Conservation (phyloP, 2,888 invertebrate genomes). For the Apamea monoglypha region DNA sequence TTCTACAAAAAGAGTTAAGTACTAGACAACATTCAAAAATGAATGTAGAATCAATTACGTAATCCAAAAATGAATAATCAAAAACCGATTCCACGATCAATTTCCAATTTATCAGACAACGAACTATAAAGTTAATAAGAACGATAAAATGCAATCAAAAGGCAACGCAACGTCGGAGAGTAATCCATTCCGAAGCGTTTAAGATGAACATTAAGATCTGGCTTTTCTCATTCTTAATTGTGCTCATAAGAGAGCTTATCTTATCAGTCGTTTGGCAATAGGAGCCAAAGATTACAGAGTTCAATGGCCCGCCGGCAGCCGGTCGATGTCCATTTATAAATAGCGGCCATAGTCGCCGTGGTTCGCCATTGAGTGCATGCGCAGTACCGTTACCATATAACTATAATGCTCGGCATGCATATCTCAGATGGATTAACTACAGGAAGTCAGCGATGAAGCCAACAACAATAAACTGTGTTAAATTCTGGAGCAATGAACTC, state of each 20-base stretch:
- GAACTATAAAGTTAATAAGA: constrained; percentile 35
- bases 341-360: constrained; percentile 72
- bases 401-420: constrained; percentile 47
- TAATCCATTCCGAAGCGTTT: constrained; percentile 37
- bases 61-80: constrained; percentile 15
- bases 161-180: constrained; percentile 20
- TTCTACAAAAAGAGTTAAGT: neutral
- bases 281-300: constrained; percentile 78
- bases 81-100: constrained; percentile 50
- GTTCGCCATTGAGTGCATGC: constrained; percentile 76
- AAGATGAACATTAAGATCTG: constrained; percentile 53
- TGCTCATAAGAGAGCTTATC: constrained; percentile 64
- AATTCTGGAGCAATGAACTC: constrained; percentile 50
- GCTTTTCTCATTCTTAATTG: constrained; percentile 54
- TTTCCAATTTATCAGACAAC: constrained; percentile 47
- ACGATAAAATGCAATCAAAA: constrained; percentile 57
- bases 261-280: constrained; percentile 78
- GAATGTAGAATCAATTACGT: constrained; percentile 8
- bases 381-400: constrained; percentile 75
- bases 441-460: constrained; percentile 38
- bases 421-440: constrained; percentile 54
- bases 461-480: constrained; percentile 31
- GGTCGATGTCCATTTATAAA: constrained; percentile 82
- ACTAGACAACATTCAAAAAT: neutral
- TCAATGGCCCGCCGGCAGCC: constrained; percentile 77